Evolutionary conservation across 2,797 vertebrate genomes (phyloP), one percentile per base, ranked within the genome.

Genomic region (Propithecus deckenii): DNA sequence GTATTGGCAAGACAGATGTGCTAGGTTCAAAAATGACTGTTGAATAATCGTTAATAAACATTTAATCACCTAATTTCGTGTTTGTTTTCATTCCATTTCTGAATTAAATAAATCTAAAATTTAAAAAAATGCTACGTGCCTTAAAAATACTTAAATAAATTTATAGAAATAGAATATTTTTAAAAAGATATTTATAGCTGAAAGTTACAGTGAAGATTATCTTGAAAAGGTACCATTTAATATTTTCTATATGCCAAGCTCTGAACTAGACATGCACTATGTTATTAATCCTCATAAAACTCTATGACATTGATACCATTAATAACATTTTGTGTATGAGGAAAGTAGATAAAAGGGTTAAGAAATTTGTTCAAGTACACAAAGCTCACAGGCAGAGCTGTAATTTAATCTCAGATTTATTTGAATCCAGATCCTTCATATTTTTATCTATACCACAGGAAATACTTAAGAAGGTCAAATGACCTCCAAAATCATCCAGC

Each of bases 31-130:
- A 63, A 91, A 78, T 50, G 75, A 85, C 6, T 76, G 12, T 35
- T 95, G 50, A 63, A 79, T 22, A 76, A 74, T 65, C 71, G 72
- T 63, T 84, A 83, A 55, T 69, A 76, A 92, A 83, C 20, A 86
- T 41, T 80, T 41, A 41, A 46, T 22, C 7, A 87, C 23, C 25
- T 10, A 76, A 90, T 46, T 93, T 59, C 2, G 1, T 87, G 41
- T 7, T 25, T 65, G 11, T 28, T 8, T 81, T 90, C 46, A 86
- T 71, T 93, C 59, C 2, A 93, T 46, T 91, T 80, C 83, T 91
- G 43, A 86, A 41, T 18, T 93, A 72, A 93, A 94, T 65, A 65
- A 63, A 91, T 35, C 15, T 75, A 91, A 96, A 71, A 81, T 72
- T 86, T 89, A 50, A 89, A 93, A 14, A 48, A 86, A 75, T 83